Evolutionary conservation across 2,888 invertebrate genomes (phyloP).

Genomic region (Sthenelais limicola): DNA sequence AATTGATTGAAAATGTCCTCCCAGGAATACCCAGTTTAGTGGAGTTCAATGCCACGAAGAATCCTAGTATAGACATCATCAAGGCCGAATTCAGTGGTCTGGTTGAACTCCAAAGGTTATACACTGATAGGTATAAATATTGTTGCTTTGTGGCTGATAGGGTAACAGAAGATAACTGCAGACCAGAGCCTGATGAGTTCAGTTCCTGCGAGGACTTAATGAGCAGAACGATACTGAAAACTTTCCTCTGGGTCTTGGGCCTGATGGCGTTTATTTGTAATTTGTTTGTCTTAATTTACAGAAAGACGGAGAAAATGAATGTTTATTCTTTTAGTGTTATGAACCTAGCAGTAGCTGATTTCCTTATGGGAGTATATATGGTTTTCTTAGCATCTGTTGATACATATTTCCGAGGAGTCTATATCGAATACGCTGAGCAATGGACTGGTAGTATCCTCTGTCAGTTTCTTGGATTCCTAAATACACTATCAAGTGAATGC

Average conservation of each 20-base stretch:
- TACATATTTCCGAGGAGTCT: constrained; percentile 44
- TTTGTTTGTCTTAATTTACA: constrained; percentile 47
- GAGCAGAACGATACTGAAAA: constrained; percentile 47
- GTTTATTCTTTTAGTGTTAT: constrained; percentile 40
- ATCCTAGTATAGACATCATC: constrained; percentile 1
- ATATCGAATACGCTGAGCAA: constrained; percentile 18
- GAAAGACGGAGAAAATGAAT: constrained; percentile 29
- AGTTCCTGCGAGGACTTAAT: constrained; percentile 57
- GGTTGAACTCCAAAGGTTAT: constrained; percentile 27
- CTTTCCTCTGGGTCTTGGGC: constrained; percentile 53
- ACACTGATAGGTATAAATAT: constrained; percentile 35
- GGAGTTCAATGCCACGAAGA: neutral
- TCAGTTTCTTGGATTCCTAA: constrained; percentile 31
- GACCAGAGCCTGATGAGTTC: constrained; percentile 56
- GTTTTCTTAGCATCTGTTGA: constrained; percentile 55
- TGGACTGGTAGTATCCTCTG: constrained; percentile 20
- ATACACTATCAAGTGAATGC: constrained; percentile 28
- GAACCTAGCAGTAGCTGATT: constrained; percentile 54
- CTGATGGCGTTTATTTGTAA: constrained; percentile 53
- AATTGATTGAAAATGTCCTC: neutral
- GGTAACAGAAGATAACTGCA: constrained; percentile 52
- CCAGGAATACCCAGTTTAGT: neutral
- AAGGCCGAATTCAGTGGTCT: constrained; percentile 10
- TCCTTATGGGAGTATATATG: constrained; percentile 57
- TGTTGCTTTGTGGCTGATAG: constrained; percentile 36